phyloP scores from a whole-genome alignment of 2,888 invertebrate species.

The Lasioglossum zephyrum region DNA sequence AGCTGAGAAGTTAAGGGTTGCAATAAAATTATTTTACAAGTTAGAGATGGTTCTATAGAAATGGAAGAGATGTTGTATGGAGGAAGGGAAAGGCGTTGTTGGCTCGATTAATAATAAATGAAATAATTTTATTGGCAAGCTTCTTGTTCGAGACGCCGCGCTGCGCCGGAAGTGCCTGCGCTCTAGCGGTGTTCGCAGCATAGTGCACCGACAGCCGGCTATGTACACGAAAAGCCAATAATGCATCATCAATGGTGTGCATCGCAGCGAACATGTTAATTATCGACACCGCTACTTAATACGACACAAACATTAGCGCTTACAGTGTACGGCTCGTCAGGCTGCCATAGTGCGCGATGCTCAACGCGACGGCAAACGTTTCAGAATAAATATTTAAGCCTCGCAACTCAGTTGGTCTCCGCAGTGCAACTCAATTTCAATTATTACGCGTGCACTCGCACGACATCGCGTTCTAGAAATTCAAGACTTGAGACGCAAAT shows the following conservation, averaged over 20 bases:
- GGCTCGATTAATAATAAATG: not conserved
- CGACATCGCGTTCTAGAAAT: not conserved
- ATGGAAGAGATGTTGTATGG: not conserved
- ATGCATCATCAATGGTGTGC: conserved; percentile 55
- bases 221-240: conserved; percentile 56
- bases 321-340: conserved; percentile 26
- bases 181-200: not conserved
- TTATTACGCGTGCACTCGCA: not conserved
- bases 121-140: not conserved
- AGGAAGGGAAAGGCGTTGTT: not conserved
- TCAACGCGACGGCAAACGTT: conserved; percentile 25
- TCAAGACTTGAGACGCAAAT: not conserved
- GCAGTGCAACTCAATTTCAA: not conserved
- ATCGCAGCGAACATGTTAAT: conserved; percentile 55
- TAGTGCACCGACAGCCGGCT: conserved; percentile 19
- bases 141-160: conserved; percentile 25
- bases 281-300: conserved; percentile 57
- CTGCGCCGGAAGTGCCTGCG: not conserved
- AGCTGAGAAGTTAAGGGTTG: not conserved
- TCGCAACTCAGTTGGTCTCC: not conserved
- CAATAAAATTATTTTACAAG: not conserved
- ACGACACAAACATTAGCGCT: conserved; percentile 51
- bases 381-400: conserved; percentile 36
- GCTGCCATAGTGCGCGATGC: conserved; percentile 26
- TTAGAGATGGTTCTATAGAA: not conserved